Percentiles rank a stretch among this genome's conserved stretches.
These are phyloP conservation scores for Hydropotes inermis DNA, from an alignment of 2,113 vertebrate genomes.

Conservation along the genomic window DNA sequence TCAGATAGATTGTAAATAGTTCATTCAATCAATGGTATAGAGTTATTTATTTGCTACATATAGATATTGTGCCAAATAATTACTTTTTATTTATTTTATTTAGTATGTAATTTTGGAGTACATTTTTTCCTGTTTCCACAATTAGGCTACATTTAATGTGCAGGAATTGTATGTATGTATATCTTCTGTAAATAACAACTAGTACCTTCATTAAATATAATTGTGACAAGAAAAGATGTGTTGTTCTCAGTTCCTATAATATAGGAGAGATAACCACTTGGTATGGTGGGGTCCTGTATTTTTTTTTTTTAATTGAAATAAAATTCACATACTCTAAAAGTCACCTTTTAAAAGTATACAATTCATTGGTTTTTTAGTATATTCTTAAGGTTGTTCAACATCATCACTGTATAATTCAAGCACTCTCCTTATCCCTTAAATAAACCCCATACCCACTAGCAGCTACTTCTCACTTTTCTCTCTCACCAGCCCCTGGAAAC, in stretches of 20 bases:
- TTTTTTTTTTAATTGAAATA: not conserved
- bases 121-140: slow-evolving; percentile 81
- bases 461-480: not conserved
- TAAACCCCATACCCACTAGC: not conserved
- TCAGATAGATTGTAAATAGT: slow-evolving; percentile 85
- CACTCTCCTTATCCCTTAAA: not conserved
- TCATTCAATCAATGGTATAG: slow-evolving; percentile 80
- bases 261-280: not conserved
- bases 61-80: slow-evolving; percentile 86
- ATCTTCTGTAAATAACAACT: slow-evolving; percentile 87
- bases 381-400: not conserved
- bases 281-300: not conserved
- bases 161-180: slow-evolving; percentile 77
- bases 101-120: slow-evolving; percentile 79
- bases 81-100: slow-evolving; percentile 87
- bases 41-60: slow-evolving; percentile 85
- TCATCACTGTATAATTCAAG: not conserved
- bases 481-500: not conserved
- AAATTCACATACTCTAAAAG: not conserved
- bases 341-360: not conserved
- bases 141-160: slow-evolving; percentile 82
- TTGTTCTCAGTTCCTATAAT: slow-evolving; percentile 63
- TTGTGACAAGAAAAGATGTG: slow-evolving; percentile 69
- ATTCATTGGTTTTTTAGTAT: not conserved
- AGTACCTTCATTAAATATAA: slow-evolving; percentile 85